Evolutionary conservation across 2,113 vertebrate species (phyloP).

Genomic region (Arothron firmamentum): DNA sequence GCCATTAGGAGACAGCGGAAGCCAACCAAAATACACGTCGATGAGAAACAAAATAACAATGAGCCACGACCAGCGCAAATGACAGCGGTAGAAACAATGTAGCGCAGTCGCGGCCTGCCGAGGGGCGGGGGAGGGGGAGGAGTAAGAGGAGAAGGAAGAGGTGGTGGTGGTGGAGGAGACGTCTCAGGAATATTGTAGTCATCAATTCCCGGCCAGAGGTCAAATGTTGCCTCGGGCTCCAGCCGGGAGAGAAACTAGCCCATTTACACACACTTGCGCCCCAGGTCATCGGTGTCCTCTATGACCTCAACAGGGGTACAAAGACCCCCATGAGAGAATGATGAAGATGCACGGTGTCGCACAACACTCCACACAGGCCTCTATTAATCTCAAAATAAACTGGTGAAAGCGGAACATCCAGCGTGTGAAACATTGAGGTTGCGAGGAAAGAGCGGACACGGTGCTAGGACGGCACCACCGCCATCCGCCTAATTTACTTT

Average conservation of each 20-base stretch:
- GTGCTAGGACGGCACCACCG: conserved; percentile 24
- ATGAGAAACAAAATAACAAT: conserved; percentile 2
- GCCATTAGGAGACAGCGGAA: conserved; percentile 9
- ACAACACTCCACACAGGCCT: conserved; percentile 22
- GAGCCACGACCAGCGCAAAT: neutral
- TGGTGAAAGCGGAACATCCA: conserved; percentile 18
- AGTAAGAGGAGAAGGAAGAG: conserved; percentile 6
- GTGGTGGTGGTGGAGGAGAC: conserved; percentile 5
- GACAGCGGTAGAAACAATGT: conserved; percentile 33
- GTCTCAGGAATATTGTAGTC: conserved; percentile 39
- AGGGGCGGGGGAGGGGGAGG: conserved; percentile 31
- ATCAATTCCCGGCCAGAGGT: conserved; percentile 53
- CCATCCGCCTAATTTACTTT: conserved; percentile 49
- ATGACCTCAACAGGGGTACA: conserved; percentile 3
- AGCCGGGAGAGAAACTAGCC: conserved; percentile 18
- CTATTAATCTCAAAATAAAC: conserved; percentile 26
- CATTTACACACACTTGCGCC: conserved; percentile 3
- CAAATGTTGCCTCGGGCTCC: conserved; percentile 47
- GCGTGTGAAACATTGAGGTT: conserved; percentile 18
- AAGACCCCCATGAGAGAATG: conserved; percentile 21
- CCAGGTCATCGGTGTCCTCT: conserved; percentile 37
- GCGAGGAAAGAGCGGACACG: conserved; percentile 36
- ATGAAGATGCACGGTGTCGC: conserved; percentile 37
- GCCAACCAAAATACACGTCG: conserved; percentile 12
- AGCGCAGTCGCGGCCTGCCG: conserved; percentile 21